These are phyloP conservation scores for Campylorhamphus procurvoides DNA, from an alignment of 2,113 vertebrate species.

Conservation along the genomic window DNA sequence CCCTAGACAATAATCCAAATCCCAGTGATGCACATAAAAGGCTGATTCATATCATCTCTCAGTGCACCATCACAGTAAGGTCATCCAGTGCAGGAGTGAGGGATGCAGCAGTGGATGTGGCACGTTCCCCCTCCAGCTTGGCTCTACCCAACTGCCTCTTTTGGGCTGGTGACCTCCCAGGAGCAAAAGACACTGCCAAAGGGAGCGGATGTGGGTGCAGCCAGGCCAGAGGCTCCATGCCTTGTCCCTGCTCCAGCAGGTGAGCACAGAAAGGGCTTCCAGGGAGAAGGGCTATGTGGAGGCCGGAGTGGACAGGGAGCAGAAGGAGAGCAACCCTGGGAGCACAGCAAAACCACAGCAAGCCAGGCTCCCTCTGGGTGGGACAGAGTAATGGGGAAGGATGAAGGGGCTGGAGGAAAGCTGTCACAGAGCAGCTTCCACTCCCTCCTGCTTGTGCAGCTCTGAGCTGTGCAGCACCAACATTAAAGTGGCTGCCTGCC, in stretches of 20 bases:
- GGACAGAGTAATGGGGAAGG: not conserved
- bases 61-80: not conserved
- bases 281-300: rapidly evolving
- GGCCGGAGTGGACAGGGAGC: not conserved
- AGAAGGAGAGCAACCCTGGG: not conserved
- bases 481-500: not conserved
- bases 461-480: not conserved
- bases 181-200: not conserved
- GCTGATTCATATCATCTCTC: not conserved
- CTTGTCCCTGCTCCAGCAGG: not conserved
- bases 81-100: not conserved
- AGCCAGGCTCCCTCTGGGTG: not conserved
- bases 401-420: not conserved
- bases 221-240: not conserved
- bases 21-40: rapidly evolving
- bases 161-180: not conserved
- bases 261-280: not conserved
- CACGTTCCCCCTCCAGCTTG: not conserved
- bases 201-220: not conserved
- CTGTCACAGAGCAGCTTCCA: not conserved
- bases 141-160: not conserved
- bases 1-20: not conserved
- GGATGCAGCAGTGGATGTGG: not conserved
- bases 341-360: rapidly evolving
- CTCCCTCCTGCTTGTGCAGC: not conserved